Percentiles rank a stretch among this genome's conserved stretches.
phyloP scores from a whole-genome alignment of 2,888 invertebrate species.

The Hyppa rectilinea region DNA sequence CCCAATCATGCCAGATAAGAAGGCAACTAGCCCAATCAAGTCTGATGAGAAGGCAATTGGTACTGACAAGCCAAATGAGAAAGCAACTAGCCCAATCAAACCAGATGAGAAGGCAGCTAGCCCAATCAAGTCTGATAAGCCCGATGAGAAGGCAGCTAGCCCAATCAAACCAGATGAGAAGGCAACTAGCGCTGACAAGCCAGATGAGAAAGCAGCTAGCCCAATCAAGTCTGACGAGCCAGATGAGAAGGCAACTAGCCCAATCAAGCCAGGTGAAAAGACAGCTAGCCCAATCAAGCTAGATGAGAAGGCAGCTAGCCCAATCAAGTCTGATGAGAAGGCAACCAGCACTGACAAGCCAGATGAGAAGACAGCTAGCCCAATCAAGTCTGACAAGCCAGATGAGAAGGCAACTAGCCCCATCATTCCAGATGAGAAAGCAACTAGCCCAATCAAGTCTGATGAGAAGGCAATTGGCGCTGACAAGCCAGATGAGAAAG shows the following conservation, averaged over 20 bases:
- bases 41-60: slow-evolving; percentile 24
- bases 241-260: slow-evolving; percentile 4
- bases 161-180: background rate
- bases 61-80: slow-evolving; percentile 8
- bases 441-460: background rate
- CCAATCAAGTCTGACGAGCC: background rate
- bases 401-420: background rate
- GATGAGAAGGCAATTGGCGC: slow-evolving; percentile 20
- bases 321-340: background rate
- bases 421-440: background rate
- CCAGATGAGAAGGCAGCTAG: slow-evolving; percentile 13
- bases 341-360: background rate
- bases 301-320: slow-evolving; percentile 22
- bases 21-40: slow-evolving; percentile 14
- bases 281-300: slow-evolving; percentile 5
- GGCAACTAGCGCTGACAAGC: background rate
- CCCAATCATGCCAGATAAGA: background rate
- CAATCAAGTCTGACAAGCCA: background rate
- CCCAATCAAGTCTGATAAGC: slow-evolving; percentile 5
- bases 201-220: background rate
- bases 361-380: background rate
- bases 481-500: slow-evolving; percentile 5
- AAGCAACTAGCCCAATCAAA: slow-evolving; percentile 13
- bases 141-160: background rate
- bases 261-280: background rate